Percentiles rank a stretch among this genome's conserved stretches.
These are phyloP conservation scores for Spatulosminthurus flaviceps DNA, from an alignment of 2,888 invertebrate genomes.

Conservation along the genomic window DNA sequence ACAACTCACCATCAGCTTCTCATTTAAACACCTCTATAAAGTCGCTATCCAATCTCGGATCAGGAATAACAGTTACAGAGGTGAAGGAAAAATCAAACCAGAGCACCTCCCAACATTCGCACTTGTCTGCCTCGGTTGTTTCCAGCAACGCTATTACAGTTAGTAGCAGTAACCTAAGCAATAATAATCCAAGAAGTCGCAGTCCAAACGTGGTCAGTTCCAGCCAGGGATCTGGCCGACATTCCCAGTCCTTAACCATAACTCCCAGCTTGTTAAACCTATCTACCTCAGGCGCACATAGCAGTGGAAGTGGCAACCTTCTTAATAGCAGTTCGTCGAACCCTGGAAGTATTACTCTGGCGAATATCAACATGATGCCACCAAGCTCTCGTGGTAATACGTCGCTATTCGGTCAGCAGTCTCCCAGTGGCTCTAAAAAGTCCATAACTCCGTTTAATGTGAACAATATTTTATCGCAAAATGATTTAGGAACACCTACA, in stretches of 20 bases:
- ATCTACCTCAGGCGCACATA: conserved; percentile 13
- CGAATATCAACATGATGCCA: conserved; percentile 32
- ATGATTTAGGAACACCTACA: conserved; percentile 8
- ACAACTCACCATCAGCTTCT: conserved; percentile 30
- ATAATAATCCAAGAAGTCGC: conserved; percentile 33
- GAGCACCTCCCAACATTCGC: neutral
- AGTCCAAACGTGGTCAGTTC: conserved; percentile 38
- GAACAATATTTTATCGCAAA: conserved; percentile 33
- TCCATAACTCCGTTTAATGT: conserved; percentile 43
- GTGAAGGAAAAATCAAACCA: conserved; percentile 49
- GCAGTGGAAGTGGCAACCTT: neutral
- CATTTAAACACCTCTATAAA: conserved; percentile 36
- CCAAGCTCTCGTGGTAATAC: neutral
- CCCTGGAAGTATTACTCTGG: conserved; percentile 7
- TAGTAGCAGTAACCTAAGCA: conserved; percentile 16
- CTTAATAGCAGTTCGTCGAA: neutral
- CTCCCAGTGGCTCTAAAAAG: conserved; percentile 8
- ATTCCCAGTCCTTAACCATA: conserved; percentile 34
- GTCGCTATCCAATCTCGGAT: conserved; percentile 46
- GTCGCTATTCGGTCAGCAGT: neutral
- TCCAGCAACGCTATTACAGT: neutral
- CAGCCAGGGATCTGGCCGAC: neutral
- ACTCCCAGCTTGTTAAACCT: conserved; percentile 42
- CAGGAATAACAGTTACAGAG: conserved; percentile 56
- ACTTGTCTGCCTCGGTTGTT: neutral